phyloP scores from a whole-genome alignment of 2,797 vertebrate genomes.

The Tolypeutes matacus region DNA sequence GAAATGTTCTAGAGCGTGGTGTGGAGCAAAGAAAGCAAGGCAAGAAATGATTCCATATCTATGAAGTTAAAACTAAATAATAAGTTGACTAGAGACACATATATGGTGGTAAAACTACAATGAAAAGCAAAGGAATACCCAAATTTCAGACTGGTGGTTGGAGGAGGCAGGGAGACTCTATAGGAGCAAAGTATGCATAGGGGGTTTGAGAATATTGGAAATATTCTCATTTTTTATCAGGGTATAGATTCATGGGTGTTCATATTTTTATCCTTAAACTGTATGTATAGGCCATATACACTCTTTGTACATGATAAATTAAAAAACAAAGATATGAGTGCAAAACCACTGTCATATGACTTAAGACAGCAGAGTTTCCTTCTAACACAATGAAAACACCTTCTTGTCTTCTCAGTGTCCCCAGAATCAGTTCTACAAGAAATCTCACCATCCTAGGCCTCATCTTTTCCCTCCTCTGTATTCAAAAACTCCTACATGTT shows the following conservation, averaged over 20 bases:
- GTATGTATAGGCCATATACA: neutral
- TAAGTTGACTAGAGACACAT: neutral
- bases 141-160: neutral
- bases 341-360: neutral
- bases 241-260: neutral
- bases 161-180: neutral
- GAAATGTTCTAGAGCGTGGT: neutral
- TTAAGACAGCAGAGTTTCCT: neutral
- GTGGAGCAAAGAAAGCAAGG: neutral
- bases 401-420: neutral
- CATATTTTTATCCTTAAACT: constrained; percentile 15
- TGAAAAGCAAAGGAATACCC: neutral
- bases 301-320: neutral
- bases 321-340: neutral
- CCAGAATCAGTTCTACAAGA: neutral
- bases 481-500: neutral
- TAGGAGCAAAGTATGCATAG: neutral
- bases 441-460: neutral
- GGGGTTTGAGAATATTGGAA: neutral
- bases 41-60: neutral
- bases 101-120: neutral
- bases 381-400: neutral
- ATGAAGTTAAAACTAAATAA: neutral
- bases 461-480: neutral
- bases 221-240: neutral